Conservation (phyloP, 1,140 invertebrate species). For the Drosophila biarmipes region DNA sequence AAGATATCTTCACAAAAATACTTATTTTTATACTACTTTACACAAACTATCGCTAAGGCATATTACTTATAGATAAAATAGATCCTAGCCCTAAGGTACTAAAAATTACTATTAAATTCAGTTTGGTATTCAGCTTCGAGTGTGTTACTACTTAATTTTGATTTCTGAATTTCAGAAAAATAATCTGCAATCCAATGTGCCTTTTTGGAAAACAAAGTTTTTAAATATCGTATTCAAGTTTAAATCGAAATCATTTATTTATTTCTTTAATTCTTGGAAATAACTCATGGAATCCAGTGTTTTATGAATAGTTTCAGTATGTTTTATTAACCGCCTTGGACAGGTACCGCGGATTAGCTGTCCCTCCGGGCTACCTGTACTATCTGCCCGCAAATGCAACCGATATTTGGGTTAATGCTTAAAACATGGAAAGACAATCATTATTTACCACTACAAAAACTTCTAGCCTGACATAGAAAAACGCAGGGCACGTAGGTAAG, state of each 20-base stretch:
- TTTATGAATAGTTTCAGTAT: background rate
- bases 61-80: slow-evolving; percentile 1
- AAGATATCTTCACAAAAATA: slow-evolving; percentile 18
- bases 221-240: no score
- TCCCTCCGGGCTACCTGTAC: slow-evolving; percentile 22
- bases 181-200: no score
- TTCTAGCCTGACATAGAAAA: slow-evolving; percentile 9
- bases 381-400: background rate
- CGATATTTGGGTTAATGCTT: slow-evolving; percentile 52
- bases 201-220: no score
- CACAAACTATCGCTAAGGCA: background rate
- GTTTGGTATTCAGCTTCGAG: background rate
- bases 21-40: slow-evolving; percentile 38
- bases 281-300: no score
- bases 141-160: no score
- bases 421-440: slow-evolving; percentile 77
- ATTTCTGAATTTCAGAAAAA: no score
- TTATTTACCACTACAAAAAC: slow-evolving; percentile 50
- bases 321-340: background rate
- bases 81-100: slow-evolving; percentile 8
- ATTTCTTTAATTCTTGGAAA: no score
- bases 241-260: no score
- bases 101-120: slow-evolving; percentile 1
- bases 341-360: slow-evolving; percentile 8
- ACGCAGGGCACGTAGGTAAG: slow-evolving; percentile 1